phyloP scores from a whole-genome alignment of 2,113 vertebrate species.

The Amblyornis subalaris region DNA sequence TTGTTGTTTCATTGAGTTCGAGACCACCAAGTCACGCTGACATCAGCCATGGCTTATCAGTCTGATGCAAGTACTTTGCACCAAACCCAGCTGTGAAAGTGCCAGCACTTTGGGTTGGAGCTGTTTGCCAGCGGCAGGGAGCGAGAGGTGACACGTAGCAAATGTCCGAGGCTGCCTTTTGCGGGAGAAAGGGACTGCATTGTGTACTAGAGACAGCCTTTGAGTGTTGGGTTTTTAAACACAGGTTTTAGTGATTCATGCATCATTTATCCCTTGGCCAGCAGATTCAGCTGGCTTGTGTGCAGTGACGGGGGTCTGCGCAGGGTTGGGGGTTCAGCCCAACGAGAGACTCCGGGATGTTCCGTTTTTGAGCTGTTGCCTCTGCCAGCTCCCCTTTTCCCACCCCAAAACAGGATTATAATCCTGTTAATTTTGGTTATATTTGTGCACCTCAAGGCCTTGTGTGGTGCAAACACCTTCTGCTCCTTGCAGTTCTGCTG shows the following conservation, averaged over 20 bases:
- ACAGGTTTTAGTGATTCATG: background rate
- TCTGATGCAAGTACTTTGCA: background rate
- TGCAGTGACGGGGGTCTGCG: background rate
- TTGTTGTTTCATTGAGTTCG: background rate
- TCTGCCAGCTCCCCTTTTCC: background rate
- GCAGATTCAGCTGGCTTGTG: background rate
- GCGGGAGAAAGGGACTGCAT: background rate
- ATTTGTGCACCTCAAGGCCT: background rate
- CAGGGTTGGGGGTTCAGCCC: background rate
- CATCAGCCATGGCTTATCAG: background rate
- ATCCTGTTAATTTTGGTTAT: background rate
- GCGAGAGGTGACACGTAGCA: fast-evolving
- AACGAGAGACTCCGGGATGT: background rate
- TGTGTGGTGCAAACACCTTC: background rate
- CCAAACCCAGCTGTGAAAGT: background rate
- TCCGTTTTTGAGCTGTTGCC: background rate
- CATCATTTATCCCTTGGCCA: background rate
- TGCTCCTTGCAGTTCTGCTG: background rate
- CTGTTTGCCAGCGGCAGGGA: background rate
- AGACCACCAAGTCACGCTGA: background rate
- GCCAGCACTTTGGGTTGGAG: background rate
- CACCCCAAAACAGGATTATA: background rate
- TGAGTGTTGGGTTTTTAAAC: background rate
- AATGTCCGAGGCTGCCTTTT: background rate
- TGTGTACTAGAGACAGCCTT: background rate